These are phyloP conservation scores for Ardeotis arabs DNA, from an alignment of 2,113 vertebrate species.

Conservation along the genomic window DNA sequence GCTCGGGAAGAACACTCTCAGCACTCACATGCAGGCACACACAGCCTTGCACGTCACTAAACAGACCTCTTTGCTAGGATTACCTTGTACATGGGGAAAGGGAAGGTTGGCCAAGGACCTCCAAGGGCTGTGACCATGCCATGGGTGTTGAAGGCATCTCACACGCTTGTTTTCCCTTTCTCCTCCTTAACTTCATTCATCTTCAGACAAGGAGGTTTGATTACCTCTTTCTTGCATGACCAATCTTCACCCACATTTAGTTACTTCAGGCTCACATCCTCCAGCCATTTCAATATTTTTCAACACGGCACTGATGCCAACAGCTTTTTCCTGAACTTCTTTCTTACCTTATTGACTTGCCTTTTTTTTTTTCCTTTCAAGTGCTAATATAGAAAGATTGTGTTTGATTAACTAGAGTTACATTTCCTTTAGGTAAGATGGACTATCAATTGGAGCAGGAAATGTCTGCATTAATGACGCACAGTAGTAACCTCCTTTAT, in stretches of 20 bases:
- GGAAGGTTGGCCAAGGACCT: not conserved
- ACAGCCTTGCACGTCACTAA: fast-evolving
- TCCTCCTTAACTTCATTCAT: not conserved
- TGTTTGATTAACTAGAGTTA: constrained; percentile 7
- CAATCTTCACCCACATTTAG: not conserved
- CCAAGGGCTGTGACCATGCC: fast-evolving
- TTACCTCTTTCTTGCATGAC: not conserved
- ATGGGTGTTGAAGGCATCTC: not conserved
- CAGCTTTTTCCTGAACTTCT: not conserved
- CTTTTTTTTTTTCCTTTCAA: not conserved
- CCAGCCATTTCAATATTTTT: not conserved
- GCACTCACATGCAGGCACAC: too few relatives aligned
- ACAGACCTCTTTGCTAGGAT: not conserved
- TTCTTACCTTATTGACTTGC: not conserved
- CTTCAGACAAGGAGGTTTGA: not conserved
- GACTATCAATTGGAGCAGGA: not conserved
- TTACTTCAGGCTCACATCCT: not conserved
- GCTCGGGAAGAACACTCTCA: not conserved
- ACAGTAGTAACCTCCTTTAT: not conserved
- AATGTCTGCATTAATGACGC: constrained; percentile 1
- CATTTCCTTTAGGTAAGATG: not conserved
- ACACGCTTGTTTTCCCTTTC: not conserved
- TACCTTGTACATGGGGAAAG: fast-evolving
- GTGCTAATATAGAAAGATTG: not conserved
- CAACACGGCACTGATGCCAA: not conserved